Conservation (phyloP, 2,888 invertebrate genomes). For the Branchipolynoe longqiensis region DNA sequence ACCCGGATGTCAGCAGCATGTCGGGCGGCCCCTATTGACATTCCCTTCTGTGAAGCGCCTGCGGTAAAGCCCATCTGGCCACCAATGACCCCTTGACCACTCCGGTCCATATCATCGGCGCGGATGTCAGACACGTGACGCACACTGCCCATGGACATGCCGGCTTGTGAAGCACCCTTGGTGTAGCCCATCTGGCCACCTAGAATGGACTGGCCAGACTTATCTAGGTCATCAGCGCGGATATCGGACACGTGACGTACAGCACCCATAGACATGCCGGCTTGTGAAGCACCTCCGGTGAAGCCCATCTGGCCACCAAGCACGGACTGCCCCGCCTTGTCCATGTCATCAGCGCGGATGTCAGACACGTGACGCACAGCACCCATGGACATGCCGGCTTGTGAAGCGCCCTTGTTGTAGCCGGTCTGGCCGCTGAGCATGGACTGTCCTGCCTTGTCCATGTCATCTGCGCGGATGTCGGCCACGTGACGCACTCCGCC, state of each 20-base stretch:
- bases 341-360: constrained; percentile 75
- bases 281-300: constrained; percentile 79
- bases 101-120: constrained; percentile 75
- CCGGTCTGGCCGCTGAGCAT: constrained; percentile 78
- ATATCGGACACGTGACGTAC: constrained; percentile 79
- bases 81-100: constrained; percentile 76
- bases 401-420: constrained; percentile 79
- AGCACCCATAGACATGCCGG: constrained; percentile 78
- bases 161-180: constrained; percentile 78
- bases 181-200: constrained; percentile 80
- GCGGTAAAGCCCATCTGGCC: constrained; percentile 80
- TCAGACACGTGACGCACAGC: constrained; percentile 72
- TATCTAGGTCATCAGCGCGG: constrained; percentile 75
- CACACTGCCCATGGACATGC: constrained; percentile 78
- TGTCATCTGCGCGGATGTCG: constrained; percentile 74
- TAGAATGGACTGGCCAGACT: constrained; percentile 75
- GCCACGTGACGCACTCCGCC: constrained; percentile 76
- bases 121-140: constrained; percentile 73
- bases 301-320: constrained; percentile 79
- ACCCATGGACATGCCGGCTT: constrained; percentile 78
- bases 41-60: constrained; percentile 79
- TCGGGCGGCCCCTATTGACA: constrained; percentile 76
- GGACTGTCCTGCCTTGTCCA: constrained; percentile 72
- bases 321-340: constrained; percentile 73
- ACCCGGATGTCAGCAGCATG: constrained; percentile 72